Conservation (phyloP, 2,888 invertebrate species). For the Parnassius smintheus region DNA sequence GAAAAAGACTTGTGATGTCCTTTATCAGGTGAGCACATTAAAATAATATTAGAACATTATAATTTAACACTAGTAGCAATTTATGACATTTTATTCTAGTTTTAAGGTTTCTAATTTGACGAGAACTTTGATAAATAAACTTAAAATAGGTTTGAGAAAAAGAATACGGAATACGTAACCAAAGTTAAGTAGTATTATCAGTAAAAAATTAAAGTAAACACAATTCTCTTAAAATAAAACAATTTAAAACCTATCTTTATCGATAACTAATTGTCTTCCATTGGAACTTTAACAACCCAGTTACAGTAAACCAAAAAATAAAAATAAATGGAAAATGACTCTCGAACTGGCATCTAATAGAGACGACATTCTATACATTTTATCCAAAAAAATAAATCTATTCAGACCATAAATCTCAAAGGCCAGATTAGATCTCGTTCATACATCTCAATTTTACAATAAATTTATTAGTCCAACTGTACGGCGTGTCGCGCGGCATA, state of each 20-base stretch:
- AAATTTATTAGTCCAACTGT: constrained; percentile 63
- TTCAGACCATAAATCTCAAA: constrained; percentile 65
- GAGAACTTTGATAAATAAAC: too few species aligned
- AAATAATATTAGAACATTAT: too few species aligned
- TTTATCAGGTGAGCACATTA: too few species aligned
- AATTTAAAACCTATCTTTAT: constrained; percentile 10
- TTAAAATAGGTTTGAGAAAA: too few species aligned
- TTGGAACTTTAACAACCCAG: constrained; percentile 17
- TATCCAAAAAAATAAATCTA: constrained; percentile 60
- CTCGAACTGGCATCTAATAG: constrained; percentile 36
- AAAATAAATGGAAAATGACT: constrained; percentile 8
- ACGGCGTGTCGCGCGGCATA: constrained; percentile 43
- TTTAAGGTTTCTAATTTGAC: too few species aligned
- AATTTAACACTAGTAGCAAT: too few species aligned
- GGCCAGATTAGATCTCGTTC: constrained; percentile 71
- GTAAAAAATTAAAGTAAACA: background rate
- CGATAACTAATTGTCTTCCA: constrained; percentile 22
- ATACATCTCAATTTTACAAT: constrained; percentile 76
- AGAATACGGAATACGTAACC: too few species aligned
- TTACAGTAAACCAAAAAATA: constrained; percentile 9
- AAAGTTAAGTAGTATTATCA: too few species aligned
- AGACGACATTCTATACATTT: constrained; percentile 41
- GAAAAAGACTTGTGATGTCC: too few species aligned
- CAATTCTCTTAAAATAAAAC: background rate
- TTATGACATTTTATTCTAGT: too few species aligned